Evolutionary conservation across 2,797 vertebrate species (phyloP), one percentile per base, ranked within the genome.

Genomic region (Orestias chungarensis): DNA sequence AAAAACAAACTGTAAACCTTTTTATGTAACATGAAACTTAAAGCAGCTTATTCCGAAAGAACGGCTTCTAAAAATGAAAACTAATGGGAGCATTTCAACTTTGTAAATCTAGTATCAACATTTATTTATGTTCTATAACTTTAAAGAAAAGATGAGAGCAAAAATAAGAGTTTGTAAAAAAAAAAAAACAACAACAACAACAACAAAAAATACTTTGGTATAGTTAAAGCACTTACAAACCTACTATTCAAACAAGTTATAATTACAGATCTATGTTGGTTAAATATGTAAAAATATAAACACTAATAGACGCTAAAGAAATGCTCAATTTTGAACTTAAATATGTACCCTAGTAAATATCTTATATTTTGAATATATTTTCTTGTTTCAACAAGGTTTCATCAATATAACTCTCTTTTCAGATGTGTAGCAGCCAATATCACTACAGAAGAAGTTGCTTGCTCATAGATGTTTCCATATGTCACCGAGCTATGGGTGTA

Each of bases 401-500:
- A 44, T 54, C 42, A 11, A 66, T 62, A 76, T 81, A 68, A 31
- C 64, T 62, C 31, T 68, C 79, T 81, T 70, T 55, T 68, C 31
- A 67, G 52, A 66, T 49, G 64, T 77, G 83, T 40, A 29, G 72
- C 67, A 76, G 75, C 79, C 80, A 76, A 86, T 86, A 86, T 78
- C 70, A 64, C 59, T 71, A 46, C 74, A 81, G 65, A 64, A 72
- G 74, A 68, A 71, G 75, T 49, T 68, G 73, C 74, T 67, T 46
- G 67, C 71, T 76, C 86, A 78, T 82, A 78, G 78, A 82, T 70
- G 77, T 84, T 79, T 86, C 81, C 81, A 87, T 87, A 89, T 84
- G 87, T 82, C 88, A 82, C 68, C 66, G 59, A 74, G 73, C 85
- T 75, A 66, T 64, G 68, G 80, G 81, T 27, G 79, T 82, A 79